Evolutionary conservation across 1,140 invertebrate genomes (phyloP), one percentile per base, ranked within the genome.

Genomic region (Palaemon carinicauda): DNA sequence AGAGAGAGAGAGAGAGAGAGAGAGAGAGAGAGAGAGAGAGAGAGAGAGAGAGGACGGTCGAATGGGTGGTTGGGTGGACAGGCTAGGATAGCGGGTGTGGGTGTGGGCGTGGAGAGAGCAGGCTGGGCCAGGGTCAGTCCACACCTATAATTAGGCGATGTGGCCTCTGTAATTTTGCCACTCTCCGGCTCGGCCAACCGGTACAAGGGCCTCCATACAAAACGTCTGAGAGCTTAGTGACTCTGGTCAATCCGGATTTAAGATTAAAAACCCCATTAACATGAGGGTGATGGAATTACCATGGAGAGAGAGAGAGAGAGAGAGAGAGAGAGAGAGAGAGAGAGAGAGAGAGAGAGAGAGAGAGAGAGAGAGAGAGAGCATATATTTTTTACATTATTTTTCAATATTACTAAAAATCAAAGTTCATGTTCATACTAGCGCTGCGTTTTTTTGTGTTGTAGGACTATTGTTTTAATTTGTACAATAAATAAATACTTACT

Each of bases 81-180:
- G 27, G 15, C 17, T 24, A 24, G 69, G 69, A 31, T 73, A 31
- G 33, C 3, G 69, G 69, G 69, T 73, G 69, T 29, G 69, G 69
- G 69, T 60, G 53, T 27, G 29, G 31, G 50, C 24, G 60, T 41
- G 24, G 80, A 65, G 21, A 17, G 80, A 53, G 21, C 33, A 24
- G 69, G 80, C 17, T 52, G 41, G 80, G 80, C 80, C 52, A 74
- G 81, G 81, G 81, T 83, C 81, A 75, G 71, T 53, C 52, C 81
- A 75, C 81, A 83, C 81, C 81, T 83, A 83, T 77, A 83, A 83
- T 83, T 83, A 83, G 81, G 24, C 50, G 73, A 56, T 83, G 27
- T 65, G 60, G 71, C 71, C 73, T 73, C 81, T 83, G 73, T 83
- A 83, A 83, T 83, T 83, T 83, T 83, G 75, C 51, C 71, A 83